phyloP scores from a whole-genome alignment of 2,797 vertebrate genomes.

The Sebastes elongatus region DNA sequence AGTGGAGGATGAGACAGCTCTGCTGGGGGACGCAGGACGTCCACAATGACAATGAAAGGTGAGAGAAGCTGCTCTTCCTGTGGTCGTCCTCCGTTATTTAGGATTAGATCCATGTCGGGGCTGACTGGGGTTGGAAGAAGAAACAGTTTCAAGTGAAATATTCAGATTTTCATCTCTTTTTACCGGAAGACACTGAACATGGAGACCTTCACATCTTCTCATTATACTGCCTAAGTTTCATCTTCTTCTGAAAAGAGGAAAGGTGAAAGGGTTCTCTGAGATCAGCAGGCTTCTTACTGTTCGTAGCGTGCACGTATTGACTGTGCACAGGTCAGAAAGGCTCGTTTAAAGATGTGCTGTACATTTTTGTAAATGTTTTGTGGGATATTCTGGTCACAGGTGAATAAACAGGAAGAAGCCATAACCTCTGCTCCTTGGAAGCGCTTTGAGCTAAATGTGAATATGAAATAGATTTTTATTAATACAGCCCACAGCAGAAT shows the following conservation, averaged over 20 bases:
- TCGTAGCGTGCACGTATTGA: neutral
- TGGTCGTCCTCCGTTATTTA: neutral
- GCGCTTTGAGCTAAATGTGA: neutral
- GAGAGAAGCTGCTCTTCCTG: neutral
- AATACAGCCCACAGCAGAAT: neutral
- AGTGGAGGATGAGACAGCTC: constrained; percentile 90
- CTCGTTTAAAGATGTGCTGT: neutral
- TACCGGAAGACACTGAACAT: too few relatives aligned
- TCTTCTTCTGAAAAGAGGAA: neutral
- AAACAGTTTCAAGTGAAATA: too few relatives aligned
- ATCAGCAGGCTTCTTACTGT: neutral
- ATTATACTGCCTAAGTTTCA: neutral
- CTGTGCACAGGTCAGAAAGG: neutral
- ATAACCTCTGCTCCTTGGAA: neutral
- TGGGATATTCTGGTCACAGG: neutral
- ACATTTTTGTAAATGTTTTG: neutral
- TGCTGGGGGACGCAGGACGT: constrained; percentile 87
- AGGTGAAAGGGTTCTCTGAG: neutral
- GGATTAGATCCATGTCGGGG: neutral
- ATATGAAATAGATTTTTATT: neutral
- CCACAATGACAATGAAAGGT: constrained; percentile 82
- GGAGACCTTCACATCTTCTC: neutral
- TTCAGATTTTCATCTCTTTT: too few relatives aligned
- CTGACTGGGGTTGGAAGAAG: neutral
- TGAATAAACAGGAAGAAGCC: too few relatives aligned